Conservation (phyloP, 2,888 invertebrate species). For the Agrochola litura region DNA sequence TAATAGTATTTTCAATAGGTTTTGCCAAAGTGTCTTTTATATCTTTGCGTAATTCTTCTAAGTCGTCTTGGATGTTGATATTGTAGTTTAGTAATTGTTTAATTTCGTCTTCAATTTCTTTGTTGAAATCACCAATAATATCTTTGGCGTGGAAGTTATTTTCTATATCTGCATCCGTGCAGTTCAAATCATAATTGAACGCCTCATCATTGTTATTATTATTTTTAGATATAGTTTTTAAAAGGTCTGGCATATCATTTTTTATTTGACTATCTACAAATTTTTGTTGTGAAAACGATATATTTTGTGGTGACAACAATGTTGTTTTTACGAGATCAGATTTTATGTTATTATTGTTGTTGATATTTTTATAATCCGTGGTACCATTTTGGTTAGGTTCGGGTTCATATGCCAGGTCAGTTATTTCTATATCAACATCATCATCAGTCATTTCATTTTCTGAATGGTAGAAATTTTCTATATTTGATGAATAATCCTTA, state of each 20-base stretch:
- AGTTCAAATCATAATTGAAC: slow-evolving; percentile 77
- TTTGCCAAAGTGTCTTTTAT: slow-evolving; percentile 88
- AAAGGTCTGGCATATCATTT: slow-evolving; percentile 85
- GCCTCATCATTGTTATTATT: slow-evolving; percentile 80
- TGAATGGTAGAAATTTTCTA: slow-evolving; percentile 87
- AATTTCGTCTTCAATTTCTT: slow-evolving; percentile 91
- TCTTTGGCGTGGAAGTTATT: slow-evolving; percentile 87
- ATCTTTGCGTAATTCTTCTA: slow-evolving; percentile 87
- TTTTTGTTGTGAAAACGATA: slow-evolving; percentile 65
- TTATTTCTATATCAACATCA: slow-evolving; percentile 86
- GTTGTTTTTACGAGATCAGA: slow-evolving; percentile 67
- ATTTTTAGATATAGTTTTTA: slow-evolving; percentile 85
- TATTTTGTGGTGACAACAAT: slow-evolving; percentile 62
- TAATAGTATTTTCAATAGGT: slow-evolving; percentile 88
- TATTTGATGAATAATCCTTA: slow-evolving; percentile 87
- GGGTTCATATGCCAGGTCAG: slow-evolving; percentile 77
- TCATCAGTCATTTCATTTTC: slow-evolving; percentile 90
- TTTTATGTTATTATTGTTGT: slow-evolving; percentile 84
- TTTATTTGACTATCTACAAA: slow-evolving; percentile 72
- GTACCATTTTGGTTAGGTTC: slow-evolving; percentile 73
- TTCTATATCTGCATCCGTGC: slow-evolving; percentile 85
- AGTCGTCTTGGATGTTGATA: slow-evolving; percentile 86
- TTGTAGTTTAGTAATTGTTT: slow-evolving; percentile 87
- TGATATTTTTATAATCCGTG: slow-evolving; percentile 77
- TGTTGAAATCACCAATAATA: slow-evolving; percentile 91